Conservation (phyloP, 2,888 invertebrate species). For the Beris morrisii region DNA sequence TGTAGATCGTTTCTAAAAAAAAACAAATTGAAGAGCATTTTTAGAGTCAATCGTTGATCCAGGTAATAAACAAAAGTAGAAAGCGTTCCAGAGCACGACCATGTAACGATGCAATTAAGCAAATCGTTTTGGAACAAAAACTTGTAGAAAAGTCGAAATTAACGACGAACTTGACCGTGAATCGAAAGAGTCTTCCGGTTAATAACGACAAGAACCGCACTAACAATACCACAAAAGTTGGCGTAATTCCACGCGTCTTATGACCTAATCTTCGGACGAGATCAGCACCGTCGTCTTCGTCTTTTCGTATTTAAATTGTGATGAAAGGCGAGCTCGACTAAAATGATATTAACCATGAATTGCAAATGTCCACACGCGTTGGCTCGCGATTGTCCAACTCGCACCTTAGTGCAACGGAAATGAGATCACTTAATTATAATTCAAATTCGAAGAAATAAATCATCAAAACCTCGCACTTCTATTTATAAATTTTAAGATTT, state of each 20-base stretch:
- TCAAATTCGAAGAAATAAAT: constrained; percentile 45
- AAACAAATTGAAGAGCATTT: no score
- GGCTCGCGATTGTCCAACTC: constrained; percentile 10
- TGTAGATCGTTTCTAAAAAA: no score
- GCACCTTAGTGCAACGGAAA: constrained; percentile 41
- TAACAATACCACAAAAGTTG: constrained; percentile 14
- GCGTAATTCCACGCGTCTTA: constrained; percentile 16
- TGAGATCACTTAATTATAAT: constrained; percentile 46
- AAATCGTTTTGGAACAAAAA: no score
- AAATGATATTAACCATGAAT: constrained; percentile 25
- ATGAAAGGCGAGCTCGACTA: constrained; percentile 13
- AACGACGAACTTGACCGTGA: constrained; percentile 26
- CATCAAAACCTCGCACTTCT: constrained; percentile 13
- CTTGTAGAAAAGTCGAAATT: constrained; percentile 7
- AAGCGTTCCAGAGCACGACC: no score
- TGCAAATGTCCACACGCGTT: constrained; percentile 17
- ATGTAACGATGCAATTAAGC: no score
- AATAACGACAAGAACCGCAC: constrained; percentile 11
- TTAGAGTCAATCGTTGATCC: no score
- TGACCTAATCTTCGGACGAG: constrained; percentile 1
- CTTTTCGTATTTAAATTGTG: constrained; percentile 12
- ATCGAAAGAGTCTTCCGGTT: constrained; percentile 21
- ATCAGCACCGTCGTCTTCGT: constrained; percentile 5
- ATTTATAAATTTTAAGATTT: no score
- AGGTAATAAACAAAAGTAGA: no score